These are phyloP conservation scores for Ptyas mucosa DNA, from an alignment of 2,113 vertebrate species.

Conservation along the genomic window DNA sequence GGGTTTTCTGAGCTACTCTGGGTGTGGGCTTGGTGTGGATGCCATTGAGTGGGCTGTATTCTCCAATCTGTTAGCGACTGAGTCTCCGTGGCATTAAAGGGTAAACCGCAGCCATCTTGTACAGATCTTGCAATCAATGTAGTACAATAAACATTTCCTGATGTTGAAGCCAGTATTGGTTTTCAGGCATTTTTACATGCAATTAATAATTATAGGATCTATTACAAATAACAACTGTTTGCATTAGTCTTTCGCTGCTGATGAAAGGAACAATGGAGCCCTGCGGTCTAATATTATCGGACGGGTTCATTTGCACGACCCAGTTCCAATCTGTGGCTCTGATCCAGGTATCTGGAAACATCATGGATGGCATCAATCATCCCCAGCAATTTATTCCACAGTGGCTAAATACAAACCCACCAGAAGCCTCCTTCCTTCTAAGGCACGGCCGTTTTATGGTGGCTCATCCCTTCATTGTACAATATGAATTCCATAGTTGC, in stretches of 20 bases:
- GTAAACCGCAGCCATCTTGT: constrained; percentile 12
- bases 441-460: not conserved
- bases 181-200: not conserved
- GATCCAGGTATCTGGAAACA: not conserved
- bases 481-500: not conserved
- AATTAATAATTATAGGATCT: not conserved
- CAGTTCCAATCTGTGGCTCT: not conserved
- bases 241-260: not conserved
- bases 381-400: not conserved
- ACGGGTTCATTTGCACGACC: not conserved
- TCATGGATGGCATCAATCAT: not conserved
- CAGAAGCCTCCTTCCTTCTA: not conserved
- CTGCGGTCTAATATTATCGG: not conserved
- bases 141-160: constrained; percentile 13
- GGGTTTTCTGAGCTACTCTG: not conserved
- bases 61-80: not conserved
- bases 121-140: not conserved
- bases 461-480: not conserved
- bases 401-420: not conserved
- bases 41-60: constrained; percentile 5
- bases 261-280: not conserved
- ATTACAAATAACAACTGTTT: not conserved
- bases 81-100: not conserved
- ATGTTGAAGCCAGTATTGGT: not conserved
- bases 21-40: not conserved